A percentile compares a stretch with the other conserved stretches of the same genome.
These are phyloP conservation scores for Pissodes strobi DNA, from an alignment of 1,140 invertebrate genomes.

Conservation along the genomic window DNA sequence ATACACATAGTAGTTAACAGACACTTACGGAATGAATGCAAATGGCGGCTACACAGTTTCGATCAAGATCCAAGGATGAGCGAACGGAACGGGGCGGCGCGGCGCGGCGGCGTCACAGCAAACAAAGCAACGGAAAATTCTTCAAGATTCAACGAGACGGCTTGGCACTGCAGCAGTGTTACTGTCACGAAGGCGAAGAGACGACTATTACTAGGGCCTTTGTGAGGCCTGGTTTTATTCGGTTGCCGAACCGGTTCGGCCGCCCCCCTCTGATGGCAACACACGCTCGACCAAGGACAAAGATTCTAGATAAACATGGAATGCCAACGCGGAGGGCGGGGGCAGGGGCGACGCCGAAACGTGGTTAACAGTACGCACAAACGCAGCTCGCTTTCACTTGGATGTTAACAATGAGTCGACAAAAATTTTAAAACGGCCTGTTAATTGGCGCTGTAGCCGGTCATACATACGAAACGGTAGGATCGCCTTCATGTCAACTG, in stretches of 20 bases:
- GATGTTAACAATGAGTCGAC: too few relatives aligned
- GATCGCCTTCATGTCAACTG: not conserved
- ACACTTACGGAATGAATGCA: not conserved
- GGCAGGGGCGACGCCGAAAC: too few relatives aligned
- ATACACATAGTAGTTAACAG: not conserved
- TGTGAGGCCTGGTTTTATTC: conserved; percentile 1
- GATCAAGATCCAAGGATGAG: not conserved
- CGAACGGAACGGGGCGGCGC: not conserved
- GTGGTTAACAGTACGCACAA: too few relatives aligned
- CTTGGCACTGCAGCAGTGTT: not conserved
- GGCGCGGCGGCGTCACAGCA: not conserved
- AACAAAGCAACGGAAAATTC: too few relatives aligned
- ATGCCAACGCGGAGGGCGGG: too few relatives aligned
- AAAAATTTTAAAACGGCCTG: not conserved
- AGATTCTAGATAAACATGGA: too few relatives aligned
- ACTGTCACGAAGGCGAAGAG: not conserved
- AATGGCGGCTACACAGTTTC: not conserved
- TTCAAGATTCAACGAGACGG: not conserved
- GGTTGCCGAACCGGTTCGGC: not conserved
- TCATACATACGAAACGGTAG: not conserved
- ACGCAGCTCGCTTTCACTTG: too few relatives aligned
- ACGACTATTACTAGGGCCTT: conserved; percentile 1
- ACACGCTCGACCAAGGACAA: not conserved
- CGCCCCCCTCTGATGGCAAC: not conserved
- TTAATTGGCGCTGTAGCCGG: not conserved